Conservation (phyloP, 2,797 vertebrate genomes). For the Chanos chanos region DNA sequence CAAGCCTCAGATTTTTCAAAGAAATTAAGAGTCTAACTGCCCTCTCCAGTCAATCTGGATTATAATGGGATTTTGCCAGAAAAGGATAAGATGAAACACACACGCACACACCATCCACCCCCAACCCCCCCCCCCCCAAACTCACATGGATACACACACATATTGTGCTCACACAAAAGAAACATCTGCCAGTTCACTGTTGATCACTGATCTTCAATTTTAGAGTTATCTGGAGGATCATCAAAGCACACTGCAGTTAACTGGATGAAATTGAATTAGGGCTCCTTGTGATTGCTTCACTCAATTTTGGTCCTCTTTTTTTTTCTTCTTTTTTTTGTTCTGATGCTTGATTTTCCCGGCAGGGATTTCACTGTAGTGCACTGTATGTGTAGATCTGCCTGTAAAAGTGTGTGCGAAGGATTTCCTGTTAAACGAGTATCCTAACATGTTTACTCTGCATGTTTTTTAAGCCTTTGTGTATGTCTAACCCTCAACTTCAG, state of each 20-base stretch:
- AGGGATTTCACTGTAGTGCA: too few relatives aligned
- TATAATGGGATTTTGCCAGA: constrained; percentile 44
- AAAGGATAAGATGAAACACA: constrained; percentile 27
- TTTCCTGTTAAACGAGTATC: background rate
- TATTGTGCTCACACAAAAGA: constrained; percentile 34
- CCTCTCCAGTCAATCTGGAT: constrained; percentile 39
- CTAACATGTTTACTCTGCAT: background rate
- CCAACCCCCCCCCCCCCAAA: constrained; percentile 21
- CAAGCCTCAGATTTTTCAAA: constrained; percentile 6
- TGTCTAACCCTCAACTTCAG: background rate
- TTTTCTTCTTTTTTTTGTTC: too few relatives aligned
- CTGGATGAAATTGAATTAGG: constrained; percentile 42
- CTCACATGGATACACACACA: constrained; percentile 5
- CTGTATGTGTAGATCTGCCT: background rate
- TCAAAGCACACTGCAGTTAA: constrained; percentile 8
- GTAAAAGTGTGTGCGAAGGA: background rate
- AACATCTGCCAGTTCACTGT: constrained; percentile 40
- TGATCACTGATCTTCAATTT: constrained; percentile 34
- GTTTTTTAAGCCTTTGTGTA: background rate
- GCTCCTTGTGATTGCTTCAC: constrained; percentile 5
- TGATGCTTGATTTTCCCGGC: too few relatives aligned
- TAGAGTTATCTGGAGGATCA: constrained; percentile 36
- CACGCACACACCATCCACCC: constrained; percentile 13
- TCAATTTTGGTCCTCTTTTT: background rate
- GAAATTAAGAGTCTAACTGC: constrained; percentile 22